Evolutionary conservation across 2,113 vertebrate genomes (phyloP), one percentile per base, ranked within the genome.

Genomic region (Oncorhynchus mykiss): DNA sequence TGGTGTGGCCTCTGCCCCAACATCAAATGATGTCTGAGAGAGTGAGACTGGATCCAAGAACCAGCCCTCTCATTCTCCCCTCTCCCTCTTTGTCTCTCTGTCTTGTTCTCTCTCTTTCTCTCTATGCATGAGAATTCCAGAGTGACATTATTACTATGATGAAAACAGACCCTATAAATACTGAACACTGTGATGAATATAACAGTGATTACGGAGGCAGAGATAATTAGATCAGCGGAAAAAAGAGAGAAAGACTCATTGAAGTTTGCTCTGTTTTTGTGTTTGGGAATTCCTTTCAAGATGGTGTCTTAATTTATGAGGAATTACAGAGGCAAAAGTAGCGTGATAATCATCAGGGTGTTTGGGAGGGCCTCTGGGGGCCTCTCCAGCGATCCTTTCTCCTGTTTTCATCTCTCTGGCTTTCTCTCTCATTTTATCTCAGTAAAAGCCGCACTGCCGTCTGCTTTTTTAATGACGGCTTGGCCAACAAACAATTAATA

Each of bases 161-260:
- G 91, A 93, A 92, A 93, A 92, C 90, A 94, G 90, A 92, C 88
- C 85, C 88, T 91, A 94, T 93, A 93, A 93, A 92, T 93, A 93
- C 90, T 75, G 79, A 90, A 84, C 88, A 87, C 91, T 92, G 85
- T 93, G 93, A 94, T 94, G 92, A 93, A 93, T 92, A 93, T 93
- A 93, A 94, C 92, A 93, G 91, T 77, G 84, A 91, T 93, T 91
- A 92, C 90, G 87, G 90, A 90, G 88, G 89, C 87, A 87, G 83
- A 81, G 82, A 91, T 93, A 94, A 93, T 93, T 93, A 90, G 87
- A 91, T 89, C 84, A 89, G 89, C 83, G 88, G 86, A 86, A 89
- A 89, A 87, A 87, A 67, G 45, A 75, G 59, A 31, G 60, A 78
- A 60, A 80, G 82, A 71, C 81, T 85, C 80, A 92, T 90, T 93